phyloP scores from a whole-genome alignment of 2,797 vertebrate genomes.

The Novumbra hubbsi region DNA sequence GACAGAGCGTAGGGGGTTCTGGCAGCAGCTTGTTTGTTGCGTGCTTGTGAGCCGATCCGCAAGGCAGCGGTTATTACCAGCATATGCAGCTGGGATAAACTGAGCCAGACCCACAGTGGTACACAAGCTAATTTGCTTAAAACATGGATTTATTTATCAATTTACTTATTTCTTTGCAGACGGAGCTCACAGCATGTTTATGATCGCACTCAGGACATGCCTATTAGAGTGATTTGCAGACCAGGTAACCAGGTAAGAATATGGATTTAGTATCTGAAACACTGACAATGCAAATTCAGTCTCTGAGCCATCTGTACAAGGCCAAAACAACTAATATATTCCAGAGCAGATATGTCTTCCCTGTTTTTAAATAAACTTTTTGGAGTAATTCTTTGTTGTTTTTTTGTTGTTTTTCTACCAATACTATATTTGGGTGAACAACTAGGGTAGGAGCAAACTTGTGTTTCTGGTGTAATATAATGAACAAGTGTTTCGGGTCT shows the following conservation, averaged over 20 bases:
- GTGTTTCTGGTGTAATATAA: too few relatives aligned
- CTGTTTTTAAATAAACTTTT: background rate
- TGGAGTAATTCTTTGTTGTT: background rate
- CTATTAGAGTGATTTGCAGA: constrained; percentile 54
- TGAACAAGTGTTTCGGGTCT: too few relatives aligned
- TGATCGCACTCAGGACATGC: constrained; percentile 49
- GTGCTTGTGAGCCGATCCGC: constrained; percentile 73
- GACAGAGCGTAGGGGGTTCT: constrained; percentile 65
- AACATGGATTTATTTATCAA: constrained; percentile 68
- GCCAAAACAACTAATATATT: constrained; percentile 19
- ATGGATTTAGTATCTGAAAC: constrained; percentile 43
- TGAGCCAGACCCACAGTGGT: constrained; percentile 57
- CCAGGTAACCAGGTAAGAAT: constrained; percentile 37
- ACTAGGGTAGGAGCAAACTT: background rate
- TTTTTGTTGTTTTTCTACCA: background rate
- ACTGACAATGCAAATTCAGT: constrained; percentile 34
- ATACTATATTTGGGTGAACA: background rate
- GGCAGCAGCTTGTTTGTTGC: constrained; percentile 69
- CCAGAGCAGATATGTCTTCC: constrained; percentile 9
- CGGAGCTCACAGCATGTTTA: constrained; percentile 48
- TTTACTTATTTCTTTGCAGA: constrained; percentile 58
- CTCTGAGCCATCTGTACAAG: constrained; percentile 40
- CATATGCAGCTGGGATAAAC: constrained; percentile 72
- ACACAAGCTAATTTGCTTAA: constrained; percentile 68
- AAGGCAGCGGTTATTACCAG: constrained; percentile 70